phyloP scores from a whole-genome alignment of 2,888 invertebrate genomes.

The Cylindroiulus punctatus region DNA sequence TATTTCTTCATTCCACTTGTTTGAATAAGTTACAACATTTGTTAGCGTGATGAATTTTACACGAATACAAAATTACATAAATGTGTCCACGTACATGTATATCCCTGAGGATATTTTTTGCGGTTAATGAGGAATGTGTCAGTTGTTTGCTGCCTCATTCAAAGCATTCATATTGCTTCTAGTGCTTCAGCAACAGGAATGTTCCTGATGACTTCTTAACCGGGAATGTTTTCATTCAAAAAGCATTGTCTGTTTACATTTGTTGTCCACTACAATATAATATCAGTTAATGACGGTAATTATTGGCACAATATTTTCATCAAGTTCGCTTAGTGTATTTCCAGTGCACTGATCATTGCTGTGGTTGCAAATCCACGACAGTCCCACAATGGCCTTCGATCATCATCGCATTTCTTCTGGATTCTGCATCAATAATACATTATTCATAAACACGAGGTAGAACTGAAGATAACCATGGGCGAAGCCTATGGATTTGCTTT shows the following conservation, averaged over 20 bases:
- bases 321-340: neutral
- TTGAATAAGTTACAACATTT: constrained; percentile 33
- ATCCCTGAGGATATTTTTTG: neutral
- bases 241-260: neutral
- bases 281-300: neutral
- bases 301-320: constrained; percentile 15
- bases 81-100: neutral
- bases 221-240: neutral
- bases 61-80: neutral
- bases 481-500: neutral
- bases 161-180: neutral
- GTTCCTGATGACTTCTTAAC: neutral
- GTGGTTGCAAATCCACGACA: neutral
- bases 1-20: constrained; percentile 27
- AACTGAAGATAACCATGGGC: neutral
- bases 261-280: neutral
- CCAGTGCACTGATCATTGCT: neutral
- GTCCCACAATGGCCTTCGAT: neutral
- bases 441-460: neutral
- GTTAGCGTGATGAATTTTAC: constrained; percentile 14
- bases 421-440: neutral
- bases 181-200: neutral
- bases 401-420: neutral
- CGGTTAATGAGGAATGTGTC: constrained; percentile 6
- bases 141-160: neutral